phyloP scores from a whole-genome alignment of 2,888 invertebrate species.

The Malacosoma neustria region DNA sequence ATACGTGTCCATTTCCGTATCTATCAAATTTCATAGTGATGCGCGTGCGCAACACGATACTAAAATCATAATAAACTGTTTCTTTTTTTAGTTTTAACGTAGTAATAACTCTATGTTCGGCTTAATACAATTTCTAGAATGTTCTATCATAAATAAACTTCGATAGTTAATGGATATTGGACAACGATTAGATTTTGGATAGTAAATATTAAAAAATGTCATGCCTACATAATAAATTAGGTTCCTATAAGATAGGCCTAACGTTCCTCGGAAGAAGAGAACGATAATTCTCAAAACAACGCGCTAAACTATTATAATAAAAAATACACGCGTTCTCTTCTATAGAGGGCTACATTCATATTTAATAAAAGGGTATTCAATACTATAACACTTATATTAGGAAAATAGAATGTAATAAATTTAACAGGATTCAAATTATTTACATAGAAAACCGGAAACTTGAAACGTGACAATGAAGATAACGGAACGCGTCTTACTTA shows the following conservation, averaged over 20 bases:
- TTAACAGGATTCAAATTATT: constrained; percentile 72
- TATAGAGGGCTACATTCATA: constrained; percentile 41
- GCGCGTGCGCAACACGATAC: too few relatives aligned
- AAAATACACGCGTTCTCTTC: constrained; percentile 25
- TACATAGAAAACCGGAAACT: too few relatives aligned
- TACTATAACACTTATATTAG: constrained; percentile 68
- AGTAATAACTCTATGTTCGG: too few relatives aligned
- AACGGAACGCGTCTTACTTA: too few relatives aligned
- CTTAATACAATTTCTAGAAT: too few relatives aligned
- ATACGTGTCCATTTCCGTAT: constrained; percentile 21
- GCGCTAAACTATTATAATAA: constrained; percentile 5
- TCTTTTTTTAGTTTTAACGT: too few relatives aligned
- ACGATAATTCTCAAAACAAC: constrained; percentile 13
- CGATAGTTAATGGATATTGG: constrained; percentile 15
- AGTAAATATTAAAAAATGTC: constrained; percentile 22
- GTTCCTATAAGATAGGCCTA: constrained; percentile 52
- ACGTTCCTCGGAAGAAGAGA: constrained; percentile 43
- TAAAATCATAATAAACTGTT: too few relatives aligned
- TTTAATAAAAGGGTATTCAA: constrained; percentile 61
- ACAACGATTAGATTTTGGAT: constrained; percentile 11
- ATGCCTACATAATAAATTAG: constrained; percentile 37
- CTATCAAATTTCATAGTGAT: constrained; percentile 13
- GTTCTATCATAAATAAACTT: too few relatives aligned
- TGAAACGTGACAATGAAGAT: too few relatives aligned
- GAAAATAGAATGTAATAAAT: constrained; percentile 73